Base-by-base conservation (phyloP, 2,113 vertebrate genomes). In the Kryptolebias marmoratus region DNA sequence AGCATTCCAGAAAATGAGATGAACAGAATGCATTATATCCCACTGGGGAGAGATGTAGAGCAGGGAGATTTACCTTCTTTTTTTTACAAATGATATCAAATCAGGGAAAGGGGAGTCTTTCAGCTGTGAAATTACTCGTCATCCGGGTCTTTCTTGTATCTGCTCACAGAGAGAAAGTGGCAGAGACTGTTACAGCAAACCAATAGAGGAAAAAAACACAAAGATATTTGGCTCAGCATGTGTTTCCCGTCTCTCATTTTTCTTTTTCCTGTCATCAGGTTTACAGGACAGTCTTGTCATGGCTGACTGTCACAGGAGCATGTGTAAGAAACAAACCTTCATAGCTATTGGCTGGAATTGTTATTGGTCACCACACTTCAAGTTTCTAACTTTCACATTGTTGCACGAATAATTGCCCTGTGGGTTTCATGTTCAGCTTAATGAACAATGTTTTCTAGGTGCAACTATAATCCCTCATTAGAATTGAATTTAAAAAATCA, bases 61-160 rank as follows among this genome's bases (percentile, higher is more conserved):
- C 79, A 78, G 89, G 79, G 67, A 90, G 77, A 79, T 82, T 80
- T 82, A 81, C 83, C 61, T 68, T 80, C 64, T 71, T 81, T 57
- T 56, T 54, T 86, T 88, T 73, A 92, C 91, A 91, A 95, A 93
- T 89, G 87, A 87, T 91, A 91, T 90, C 79, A 91, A 92, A 90
- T 80, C 79, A 86, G 81, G 81, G 84, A 93, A 77, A 92, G 83
- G 86, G 68, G 90, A 94, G 64, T 87, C 91, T 92, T 56, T 87
- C 90, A 88, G 27, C 91, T 95, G 91, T 94, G 93, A 96, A 95
- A 96, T 96, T 93, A 92, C 90, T 90, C 90, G 89, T 95, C 89
- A 94, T 91, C 89, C 88, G 79, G 75, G 82, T 83, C 79, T 90
- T 92, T 93, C 89, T 88, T 84, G 80, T 85, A 84, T 88, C 85